Base-by-base conservation (phyloP, 2,113 vertebrate genomes). In the Chrysochloris asiatica region DNA sequence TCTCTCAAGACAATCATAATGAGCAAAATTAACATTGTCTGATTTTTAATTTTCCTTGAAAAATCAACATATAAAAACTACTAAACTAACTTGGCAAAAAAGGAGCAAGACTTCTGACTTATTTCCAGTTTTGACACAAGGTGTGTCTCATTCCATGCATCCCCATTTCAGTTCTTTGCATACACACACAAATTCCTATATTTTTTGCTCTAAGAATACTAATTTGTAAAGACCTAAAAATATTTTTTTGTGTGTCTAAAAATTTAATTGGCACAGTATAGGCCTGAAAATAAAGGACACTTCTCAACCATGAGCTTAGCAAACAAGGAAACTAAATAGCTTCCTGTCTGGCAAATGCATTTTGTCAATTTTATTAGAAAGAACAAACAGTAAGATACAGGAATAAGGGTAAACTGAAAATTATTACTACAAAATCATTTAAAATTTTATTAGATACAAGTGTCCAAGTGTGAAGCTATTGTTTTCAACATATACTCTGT, bases 281-380 rank as follows among this genome's bases (percentile, higher is more conserved):
- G 4, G 9, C 76, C 73, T 84, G 36, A 89, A 71, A 54, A 56
- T 63, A 83, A 63, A 76, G 36, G 19, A 43, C 56, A 52, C 9
- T 79, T 92, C 38, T 73, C 24, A 77, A 80, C 33, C 11, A 65
- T 84, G 36, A 52, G 17, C 28, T 83, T 33, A 95, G 0, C 56
- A 90, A 19, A 52, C 10, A 85, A 72, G 36, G 33, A 88, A 88
- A 43, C 22, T 54, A 50, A 50, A 6, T 73, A 65, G 0, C 56
- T 83, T 47, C 3, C n/a, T 83, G 88, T 56, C 33, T 8, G 56
- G 28, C 28, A 45, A n/a, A 61, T 61, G 47, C 89, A 47, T 84
- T n/a, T 85, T 52, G 72, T 90, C 45, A 92, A n/a, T 91, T 95
- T 89, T 2, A 83, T 30, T 47, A 41, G 28, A 82, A 79, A 82